A percentile compares a stretch with the other conserved stretches of the same genome.
phyloP scores from a whole-genome alignment of 2,797 vertebrate species.

The Cheirogaleus major region DNA sequence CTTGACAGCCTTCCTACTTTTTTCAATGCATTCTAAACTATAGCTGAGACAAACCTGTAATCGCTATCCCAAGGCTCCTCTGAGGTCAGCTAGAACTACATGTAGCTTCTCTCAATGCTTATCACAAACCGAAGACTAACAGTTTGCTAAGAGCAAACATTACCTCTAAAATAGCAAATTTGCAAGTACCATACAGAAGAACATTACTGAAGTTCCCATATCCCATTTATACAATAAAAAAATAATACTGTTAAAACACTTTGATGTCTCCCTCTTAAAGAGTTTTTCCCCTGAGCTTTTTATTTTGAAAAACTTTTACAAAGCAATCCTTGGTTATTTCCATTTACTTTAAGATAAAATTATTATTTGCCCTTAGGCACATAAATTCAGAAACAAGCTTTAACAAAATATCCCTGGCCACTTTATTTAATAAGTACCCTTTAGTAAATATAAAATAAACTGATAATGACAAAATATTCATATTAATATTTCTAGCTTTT shows the following conservation, averaged over 20 bases:
- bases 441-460: neutral
- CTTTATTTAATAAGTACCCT: neutral
- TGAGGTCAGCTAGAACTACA: neutral
- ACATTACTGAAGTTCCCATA: slow-evolving; percentile 78
- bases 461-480: neutral
- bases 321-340: slow-evolving; percentile 1
- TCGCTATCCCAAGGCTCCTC: neutral
- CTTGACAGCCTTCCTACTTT: neutral
- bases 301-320: slow-evolving; percentile 9
- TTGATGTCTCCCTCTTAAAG: neutral
- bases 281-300: neutral
- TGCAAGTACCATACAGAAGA: slow-evolving; percentile 82
- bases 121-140: slow-evolving; percentile 69
- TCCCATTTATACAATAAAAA: slow-evolving; percentile 79
- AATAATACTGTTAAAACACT: slow-evolving; percentile 77
- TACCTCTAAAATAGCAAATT: slow-evolving; percentile 77
- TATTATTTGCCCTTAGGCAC: slow-evolving; percentile 23
- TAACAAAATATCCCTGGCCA: neutral
- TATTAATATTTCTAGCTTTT: neutral
- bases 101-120: neutral
- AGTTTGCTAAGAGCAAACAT: slow-evolving; percentile 80
- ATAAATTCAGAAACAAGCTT: slow-evolving; percentile 24
- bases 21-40: neutral
- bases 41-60: neutral
- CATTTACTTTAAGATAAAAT: slow-evolving; percentile 1